Base-by-base conservation (phyloP, 1,140 invertebrate genomes). In the Mizuhopecten yessoensis region DNA sequence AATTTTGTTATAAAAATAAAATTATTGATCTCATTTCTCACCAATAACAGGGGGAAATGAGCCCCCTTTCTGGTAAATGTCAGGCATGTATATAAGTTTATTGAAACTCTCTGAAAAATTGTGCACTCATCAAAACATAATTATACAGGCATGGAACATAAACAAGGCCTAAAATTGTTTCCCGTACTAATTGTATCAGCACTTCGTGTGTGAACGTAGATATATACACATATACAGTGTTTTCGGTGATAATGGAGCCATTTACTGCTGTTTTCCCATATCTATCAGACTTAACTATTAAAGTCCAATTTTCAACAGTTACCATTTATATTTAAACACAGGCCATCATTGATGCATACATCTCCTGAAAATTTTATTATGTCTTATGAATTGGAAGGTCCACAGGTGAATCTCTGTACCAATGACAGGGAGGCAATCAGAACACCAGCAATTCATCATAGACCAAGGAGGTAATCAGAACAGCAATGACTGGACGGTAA, bases 21-120 rank as follows among this genome's bases (percentile, higher is more conserved):
- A 75, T 75, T 75, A 75, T 75, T 75, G 57, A 75, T 75, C 57
- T 75, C n/a, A 75, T 75, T 75, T 75, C 57, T 75, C 57, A n/a
- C 23, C 29, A n/a, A 75, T 29, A 75, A 75, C n/a, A 7, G n/a
- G 23, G 29, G 57, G 57, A 75, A 75, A 75, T 75, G 1, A 75
- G 57, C n/a, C 29, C 57, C 23, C 5, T 75, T 17, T 45, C 42
- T 17, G 17, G 42, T 5, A 75, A 75, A n/a, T 75, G 57, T 75
- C 57, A 29, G 57, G 5, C 57, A 45, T 45, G 57, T 57, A 57
- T 57, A 20, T n/a, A 29, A 75, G 57, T 75, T 75, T 75, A 75
- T 75, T 75, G 57, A 75, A 75, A 29, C 15, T 11, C 57, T 7
- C 11, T 3, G n/a, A 75, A 75, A 75, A 75, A 29, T 49, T 49